A percentile compares a stretch with the other conserved stretches of the same genome.
These are phyloP conservation scores for Istiophorus platypterus DNA, from an alignment of 2,113 vertebrate genomes.

Conservation along the genomic window DNA sequence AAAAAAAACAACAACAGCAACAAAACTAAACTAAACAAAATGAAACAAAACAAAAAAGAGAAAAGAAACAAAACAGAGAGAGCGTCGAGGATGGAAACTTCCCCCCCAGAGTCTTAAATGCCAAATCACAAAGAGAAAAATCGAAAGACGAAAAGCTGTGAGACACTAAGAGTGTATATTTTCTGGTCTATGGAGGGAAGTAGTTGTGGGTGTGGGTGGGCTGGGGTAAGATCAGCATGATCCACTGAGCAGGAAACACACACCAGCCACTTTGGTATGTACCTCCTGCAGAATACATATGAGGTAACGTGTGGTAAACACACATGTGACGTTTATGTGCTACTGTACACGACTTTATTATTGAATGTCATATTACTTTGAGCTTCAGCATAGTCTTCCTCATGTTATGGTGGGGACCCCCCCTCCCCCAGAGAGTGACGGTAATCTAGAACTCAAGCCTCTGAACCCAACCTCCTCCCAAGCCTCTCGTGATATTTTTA, in stretches of 20 bases:
- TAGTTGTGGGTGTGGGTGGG: no score
- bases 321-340: background rate
- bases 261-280: background rate
- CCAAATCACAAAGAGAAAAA: background rate
- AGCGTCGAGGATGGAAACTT: background rate
- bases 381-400: background rate
- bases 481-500: background rate
- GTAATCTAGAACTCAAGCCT: background rate
- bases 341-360: background rate
- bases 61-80: background rate
- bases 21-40: background rate
- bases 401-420: background rate
- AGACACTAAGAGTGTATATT: background rate
- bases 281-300: rapidly evolving
- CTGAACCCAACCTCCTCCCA: background rate
- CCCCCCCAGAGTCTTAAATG: background rate
- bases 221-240: no score
- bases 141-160: no score
- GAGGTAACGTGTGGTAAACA: background rate
- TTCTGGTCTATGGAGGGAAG: background rate
- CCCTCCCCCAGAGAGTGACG: background rate
- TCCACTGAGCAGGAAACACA: background rate
- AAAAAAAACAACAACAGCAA: background rate
- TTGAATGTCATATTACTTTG: background rate
- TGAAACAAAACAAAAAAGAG: background rate